Evolutionary conservation across 2,113 vertebrate genomes (phyloP), one percentile per base, ranked within the genome.

Genomic region (Capricornis sumatraensis): DNA sequence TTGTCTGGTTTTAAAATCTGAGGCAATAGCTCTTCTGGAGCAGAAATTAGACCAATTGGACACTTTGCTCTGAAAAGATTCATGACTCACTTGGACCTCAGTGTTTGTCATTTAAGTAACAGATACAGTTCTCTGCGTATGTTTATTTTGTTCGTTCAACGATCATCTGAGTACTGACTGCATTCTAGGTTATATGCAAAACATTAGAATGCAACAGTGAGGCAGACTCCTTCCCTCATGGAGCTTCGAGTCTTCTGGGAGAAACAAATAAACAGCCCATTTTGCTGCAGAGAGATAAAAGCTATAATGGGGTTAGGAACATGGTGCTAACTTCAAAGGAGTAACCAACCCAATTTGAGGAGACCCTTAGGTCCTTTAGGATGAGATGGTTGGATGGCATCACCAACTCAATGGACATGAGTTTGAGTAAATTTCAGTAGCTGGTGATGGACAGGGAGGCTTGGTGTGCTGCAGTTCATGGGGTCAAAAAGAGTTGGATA

Each of bases 1-100:
- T 97, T 96, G 45, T 91, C 58, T 95, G 55, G 12, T 96, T 98
- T 93, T 89, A 33, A 94, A 96, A 87, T 82, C 85, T 43, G 82
- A 97, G 64, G 47, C 33, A 40, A n/a, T 71, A 89, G 86, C 55
- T 96, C 95, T 91, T 76, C 28, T 57, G 85, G 85, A 43, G 60
- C 71, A 94, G 71, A 93, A 91, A 93, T 7, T 47, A 96, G 93
- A 55, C 87, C 55, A 36, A 52, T n/a, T 40, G 89, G 95, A 94
- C 78, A 55, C 83, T 91, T 84, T 4, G 3, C 40, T 83, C 36
- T 28, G 53, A 78, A 89, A 78, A 79, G 64, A 85, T 81, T 53
- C 9, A 12, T 17, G 55, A n/a, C 33, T 78, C 55, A 13, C 85
- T 94, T 45, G 57, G 67, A 78, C 62, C 40, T 91, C 53, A 5